Conservation (phyloP, 2,113 vertebrate species). For the Bufo gargarizans region DNA sequence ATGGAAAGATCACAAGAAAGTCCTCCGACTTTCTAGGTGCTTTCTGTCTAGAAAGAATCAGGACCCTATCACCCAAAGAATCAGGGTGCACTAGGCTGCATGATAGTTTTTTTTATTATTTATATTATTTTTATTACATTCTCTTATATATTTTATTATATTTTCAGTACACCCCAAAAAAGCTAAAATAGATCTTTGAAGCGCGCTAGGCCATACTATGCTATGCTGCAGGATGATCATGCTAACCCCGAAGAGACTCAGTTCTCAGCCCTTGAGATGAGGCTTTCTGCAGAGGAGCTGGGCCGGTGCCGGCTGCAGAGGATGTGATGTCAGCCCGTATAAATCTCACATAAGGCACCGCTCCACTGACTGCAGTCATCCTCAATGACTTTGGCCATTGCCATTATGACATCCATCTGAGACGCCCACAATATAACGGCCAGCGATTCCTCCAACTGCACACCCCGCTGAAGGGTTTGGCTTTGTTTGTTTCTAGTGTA, state of each 20-base stretch:
- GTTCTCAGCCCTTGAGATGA: background rate
- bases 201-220: background rate
- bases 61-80: no score
- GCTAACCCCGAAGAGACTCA: background rate
- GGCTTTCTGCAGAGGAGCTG: background rate
- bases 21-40: no score
- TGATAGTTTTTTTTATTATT: no score
- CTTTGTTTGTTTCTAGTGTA: no score
- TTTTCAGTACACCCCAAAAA: no score
- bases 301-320: background rate
- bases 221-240: background rate
- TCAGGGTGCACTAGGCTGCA: no score
- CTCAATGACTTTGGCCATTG: background rate
- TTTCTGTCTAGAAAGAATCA: no score
- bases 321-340: constrained; percentile 19
- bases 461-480: background rate
- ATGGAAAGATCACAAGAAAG: no score
- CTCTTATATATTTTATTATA: no score
- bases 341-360: background rate
- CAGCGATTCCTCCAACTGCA: background rate
- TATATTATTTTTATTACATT: no score
- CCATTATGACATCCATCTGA: background rate
- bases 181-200: no score
- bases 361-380: background rate
- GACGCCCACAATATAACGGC: background rate